phyloP scores from a whole-genome alignment of 2,113 vertebrate genomes.

The Aptenodytes forsteri region DNA sequence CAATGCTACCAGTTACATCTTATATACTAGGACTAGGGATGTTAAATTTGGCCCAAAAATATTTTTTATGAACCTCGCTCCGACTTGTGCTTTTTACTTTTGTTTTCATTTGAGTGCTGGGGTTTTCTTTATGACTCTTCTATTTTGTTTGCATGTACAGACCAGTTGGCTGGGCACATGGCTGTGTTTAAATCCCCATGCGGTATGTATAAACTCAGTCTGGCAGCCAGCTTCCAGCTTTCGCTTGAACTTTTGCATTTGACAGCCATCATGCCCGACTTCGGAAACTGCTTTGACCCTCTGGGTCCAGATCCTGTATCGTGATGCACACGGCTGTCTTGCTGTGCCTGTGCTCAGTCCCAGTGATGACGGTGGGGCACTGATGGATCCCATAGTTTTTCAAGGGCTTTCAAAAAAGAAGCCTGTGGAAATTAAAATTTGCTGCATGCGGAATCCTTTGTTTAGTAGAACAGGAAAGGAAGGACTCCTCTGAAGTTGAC shows the following conservation, averaged over 20 bases:
- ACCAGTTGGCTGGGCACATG: background rate
- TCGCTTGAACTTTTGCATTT: background rate
- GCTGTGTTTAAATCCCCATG: background rate
- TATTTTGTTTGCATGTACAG: background rate
- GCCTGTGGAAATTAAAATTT: background rate
- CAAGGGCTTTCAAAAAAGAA: background rate
- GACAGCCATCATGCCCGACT: background rate
- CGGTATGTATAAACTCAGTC: background rate
- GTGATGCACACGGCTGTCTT: rapidly evolving
- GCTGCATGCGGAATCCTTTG: background rate
- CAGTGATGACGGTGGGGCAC: rapidly evolving
- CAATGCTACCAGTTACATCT: background rate
- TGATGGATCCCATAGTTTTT: background rate
- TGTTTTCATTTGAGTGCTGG: background rate
- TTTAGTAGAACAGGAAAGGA: background rate
- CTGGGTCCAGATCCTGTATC: background rate
- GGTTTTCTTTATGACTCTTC: background rate
- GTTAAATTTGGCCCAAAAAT: background rate
- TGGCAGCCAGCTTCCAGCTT: background rate
- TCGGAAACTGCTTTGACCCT: background rate
- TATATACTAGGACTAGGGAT: background rate
- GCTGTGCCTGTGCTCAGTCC: background rate
- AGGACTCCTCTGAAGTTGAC: slow-evolving; percentile 32
- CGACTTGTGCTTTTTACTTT: background rate
- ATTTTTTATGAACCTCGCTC: background rate